These are phyloP conservation scores for Ophion slaviceki DNA, from an alignment of 2,888 invertebrate species.

Conservation along the genomic window DNA sequence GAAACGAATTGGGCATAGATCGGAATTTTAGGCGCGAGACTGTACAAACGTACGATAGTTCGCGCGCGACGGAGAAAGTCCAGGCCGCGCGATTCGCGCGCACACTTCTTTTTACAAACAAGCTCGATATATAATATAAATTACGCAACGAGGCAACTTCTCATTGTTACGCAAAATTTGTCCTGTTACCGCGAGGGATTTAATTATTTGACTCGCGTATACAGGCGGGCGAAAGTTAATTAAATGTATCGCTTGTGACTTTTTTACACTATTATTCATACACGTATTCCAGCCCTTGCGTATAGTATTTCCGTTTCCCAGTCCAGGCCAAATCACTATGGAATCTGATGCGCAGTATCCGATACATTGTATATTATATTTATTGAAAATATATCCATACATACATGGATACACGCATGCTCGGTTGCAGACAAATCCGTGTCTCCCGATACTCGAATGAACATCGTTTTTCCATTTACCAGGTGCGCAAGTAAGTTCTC, in stretches of 20 bases:
- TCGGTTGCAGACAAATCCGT: too few relatives aligned
- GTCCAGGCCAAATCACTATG: constrained; percentile 52
- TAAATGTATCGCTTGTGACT: not conserved
- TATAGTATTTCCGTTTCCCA: constrained; percentile 47
- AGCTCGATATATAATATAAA: not conserved
- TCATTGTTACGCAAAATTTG: constrained; percentile 18
- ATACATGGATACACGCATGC: not conserved
- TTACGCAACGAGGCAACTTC: constrained; percentile 43
- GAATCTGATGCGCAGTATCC: constrained; percentile 28
- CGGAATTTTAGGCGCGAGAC: not conserved
- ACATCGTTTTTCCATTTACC: constrained; percentile 57
- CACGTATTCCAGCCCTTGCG: not conserved
- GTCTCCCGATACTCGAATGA: constrained; percentile 35
- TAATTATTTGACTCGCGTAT: not conserved
- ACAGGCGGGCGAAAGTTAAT: not conserved
- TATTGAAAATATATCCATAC: not conserved
- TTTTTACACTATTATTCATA: not conserved
- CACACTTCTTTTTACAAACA: not conserved
- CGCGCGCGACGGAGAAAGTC: constrained; percentile 32
- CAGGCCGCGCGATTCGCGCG: constrained; percentile 2
- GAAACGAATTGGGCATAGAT: not conserved
- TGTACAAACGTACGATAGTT: not conserved
- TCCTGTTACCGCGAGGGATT: not conserved
- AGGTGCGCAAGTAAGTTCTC: constrained; percentile 32
- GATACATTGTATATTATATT: not conserved